Evolutionary conservation across 2,888 invertebrate species (phyloP), one percentile per base, ranked within the genome.

Genomic region (Eristalis tenax): DNA sequence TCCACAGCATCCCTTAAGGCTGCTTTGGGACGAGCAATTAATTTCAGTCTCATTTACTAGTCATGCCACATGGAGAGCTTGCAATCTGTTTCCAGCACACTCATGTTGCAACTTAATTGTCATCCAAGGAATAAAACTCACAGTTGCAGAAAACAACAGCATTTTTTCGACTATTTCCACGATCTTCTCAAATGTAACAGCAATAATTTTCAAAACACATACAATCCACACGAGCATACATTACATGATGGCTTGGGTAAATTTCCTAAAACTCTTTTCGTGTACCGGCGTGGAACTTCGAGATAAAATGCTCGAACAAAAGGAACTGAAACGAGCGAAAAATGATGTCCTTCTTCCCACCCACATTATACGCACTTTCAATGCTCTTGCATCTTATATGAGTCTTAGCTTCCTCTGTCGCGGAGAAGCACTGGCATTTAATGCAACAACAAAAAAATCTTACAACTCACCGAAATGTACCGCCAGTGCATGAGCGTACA

Each of bases 261-360:
- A 65, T 40, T 76, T 57, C 40, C 40, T 78, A 84, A 84, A 84
- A 84, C 80, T 80, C 32, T 84, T 84, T 84, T 13, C 61, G 23
- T 76, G 80, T 84, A 75, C 64, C 18, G n/a, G 23, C 13, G 23
- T 18, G 61, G 11, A 23, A 13, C 15, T 28, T 65, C 18, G 64
- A 68, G 64, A 63, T 56, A 56, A 57, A 75, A 66, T 75, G 57
- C 40, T 38, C 15, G 32, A 57, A 43, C n/a, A 74, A 63, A 63
- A 68, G 8, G 2, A 43, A 43, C 11, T 15, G 59, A 59, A 59
- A 59, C 26, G 26, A n/a, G 11, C 32, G 64, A 18, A 64, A 23
- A 81, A 70, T 61, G 22, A 68, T 61, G 66, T 65, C 56, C 40
- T 43, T 0, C 40, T 43, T 0, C 28, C 26, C 26, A 13, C 23